phyloP scores from a whole-genome alignment of 2,797 vertebrate species.

The Eleutherodactylus coqui region DNA sequence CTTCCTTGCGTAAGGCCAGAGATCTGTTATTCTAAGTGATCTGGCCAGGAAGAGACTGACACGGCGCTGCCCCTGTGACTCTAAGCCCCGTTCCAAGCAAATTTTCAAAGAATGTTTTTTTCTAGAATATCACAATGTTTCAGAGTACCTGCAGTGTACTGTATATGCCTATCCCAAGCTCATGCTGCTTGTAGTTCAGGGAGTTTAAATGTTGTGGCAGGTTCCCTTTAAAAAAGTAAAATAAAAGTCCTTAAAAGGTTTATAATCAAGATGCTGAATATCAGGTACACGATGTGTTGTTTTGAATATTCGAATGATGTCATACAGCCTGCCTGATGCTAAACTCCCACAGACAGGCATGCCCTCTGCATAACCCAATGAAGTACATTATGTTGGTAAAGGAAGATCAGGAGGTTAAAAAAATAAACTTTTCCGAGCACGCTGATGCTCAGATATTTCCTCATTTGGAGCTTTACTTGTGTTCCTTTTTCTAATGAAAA shows the following conservation, averaged over 20 bases:
- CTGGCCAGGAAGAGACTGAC: no score
- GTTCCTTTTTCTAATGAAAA: neutral
- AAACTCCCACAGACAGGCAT: neutral
- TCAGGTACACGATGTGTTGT: neutral
- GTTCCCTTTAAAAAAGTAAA: neutral
- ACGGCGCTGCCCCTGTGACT: no score
- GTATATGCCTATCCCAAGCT: no score
- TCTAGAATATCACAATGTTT: no score
- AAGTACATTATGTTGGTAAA: neutral
- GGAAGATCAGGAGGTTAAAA: neutral
- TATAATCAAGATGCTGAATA: neutral
- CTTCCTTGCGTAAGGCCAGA: no score
- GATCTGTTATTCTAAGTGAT: no score
- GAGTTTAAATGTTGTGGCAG: no score
- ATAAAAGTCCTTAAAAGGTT: neutral
- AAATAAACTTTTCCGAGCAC: neutral
- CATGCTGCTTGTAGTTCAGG: no score
- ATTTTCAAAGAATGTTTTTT: no score
- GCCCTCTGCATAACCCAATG: conserved; percentile 13
- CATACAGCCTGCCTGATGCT: neutral
- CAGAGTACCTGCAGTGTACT: no score
- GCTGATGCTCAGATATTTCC: neutral
- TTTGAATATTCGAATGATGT: conserved; percentile 10
- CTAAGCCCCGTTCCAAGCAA: no score
- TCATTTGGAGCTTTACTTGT: neutral